Evolutionary conservation across 2,888 invertebrate species (phyloP), one percentile per base, ranked within the genome.

Genomic region (Sipunculus nudus): DNA sequence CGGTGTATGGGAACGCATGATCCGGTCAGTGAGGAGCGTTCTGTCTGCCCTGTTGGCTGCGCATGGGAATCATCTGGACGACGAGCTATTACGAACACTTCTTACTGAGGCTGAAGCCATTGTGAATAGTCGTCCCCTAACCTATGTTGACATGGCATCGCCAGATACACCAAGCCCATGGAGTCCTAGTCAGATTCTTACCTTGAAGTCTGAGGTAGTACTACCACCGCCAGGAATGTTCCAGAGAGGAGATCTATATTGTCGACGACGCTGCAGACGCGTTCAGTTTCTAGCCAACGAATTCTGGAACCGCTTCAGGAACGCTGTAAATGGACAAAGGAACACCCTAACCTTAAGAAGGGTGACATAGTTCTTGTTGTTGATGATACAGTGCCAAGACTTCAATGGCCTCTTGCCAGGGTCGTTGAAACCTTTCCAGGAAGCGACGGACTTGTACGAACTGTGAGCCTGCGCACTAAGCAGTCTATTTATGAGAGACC

Each of bases 221-320:
- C n/a, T n/a, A n/a, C n/a, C n/a, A n/a, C n/a, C n/a, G n/a, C n/a
- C 60, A 25, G 49, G 54, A 40, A 35, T 29, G 5, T 57, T 49
- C 31, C 29, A 19, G 5, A 49, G 31, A 29, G 57, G 28, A 29
- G 59, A 59, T 41, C 28, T 54, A 6, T 54, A 39, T 29, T 2
- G 28, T 3, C 48, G 41, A n/a, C 43, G 32, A 26, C 26, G 58
- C 25, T 59, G 59, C 59, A 29, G 46, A 29, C 28, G 47, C 21
- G 62, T 62, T 1, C 62, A 62, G 40, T 53, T 35, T 26, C 29
- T 59, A 38, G 49, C 52, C n/a, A 48, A 62, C 23, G 25, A 48
- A 35, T 62, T 62, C 31, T 62, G 59, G 58, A 43, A 46, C 3
- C 40, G 49, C 40, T 62, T 2, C 53, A 59, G 31, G 25, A 19